Percentiles rank a stretch among this genome's conserved stretches.
Conservation (phyloP, 2,113 vertebrate genomes). For the Hydrolagus affinis region DNA sequence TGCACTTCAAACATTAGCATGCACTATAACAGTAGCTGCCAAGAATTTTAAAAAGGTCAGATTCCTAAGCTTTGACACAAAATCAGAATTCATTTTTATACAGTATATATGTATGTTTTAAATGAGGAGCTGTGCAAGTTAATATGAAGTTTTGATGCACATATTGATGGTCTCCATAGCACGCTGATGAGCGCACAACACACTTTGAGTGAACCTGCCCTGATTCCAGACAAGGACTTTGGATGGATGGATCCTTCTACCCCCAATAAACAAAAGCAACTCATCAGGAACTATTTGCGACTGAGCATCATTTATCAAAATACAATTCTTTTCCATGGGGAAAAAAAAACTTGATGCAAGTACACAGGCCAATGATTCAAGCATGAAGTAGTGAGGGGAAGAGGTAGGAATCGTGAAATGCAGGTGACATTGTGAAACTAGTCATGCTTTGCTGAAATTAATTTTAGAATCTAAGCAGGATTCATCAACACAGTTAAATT, state of each 20-base stretch:
- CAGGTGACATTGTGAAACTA: background rate
- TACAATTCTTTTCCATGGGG: conserved; percentile 8
- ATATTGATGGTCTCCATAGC: background rate
- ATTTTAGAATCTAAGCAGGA: background rate
- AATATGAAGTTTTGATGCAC: background rate
- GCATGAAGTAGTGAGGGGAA: background rate
- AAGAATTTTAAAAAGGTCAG: conserved; percentile 20
- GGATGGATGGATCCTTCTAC: background rate
- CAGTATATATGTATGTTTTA: background rate
- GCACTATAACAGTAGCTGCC: conserved; percentile 13
- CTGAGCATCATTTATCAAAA: conserved; percentile 45
- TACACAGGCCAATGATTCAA: conserved; percentile 5
- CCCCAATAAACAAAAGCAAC: conserved; percentile 34
- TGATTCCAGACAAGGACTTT: conserved; percentile 16
- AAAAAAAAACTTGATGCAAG: background rate
- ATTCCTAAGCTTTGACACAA: conserved; percentile 31
- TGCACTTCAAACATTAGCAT: conserved; percentile 11
- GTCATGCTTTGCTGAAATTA: conserved; percentile 21
- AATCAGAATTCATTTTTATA: conserved; percentile 14
- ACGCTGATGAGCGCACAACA: background rate
- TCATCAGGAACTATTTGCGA: conserved; percentile 42
- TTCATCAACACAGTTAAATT: background rate
- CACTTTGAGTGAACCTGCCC: background rate
- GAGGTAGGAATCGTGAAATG: background rate
- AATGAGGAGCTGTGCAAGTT: background rate